phyloP scores from a whole-genome alignment of 1,140 invertebrate species.

The Panulirus ornatus region DNA sequence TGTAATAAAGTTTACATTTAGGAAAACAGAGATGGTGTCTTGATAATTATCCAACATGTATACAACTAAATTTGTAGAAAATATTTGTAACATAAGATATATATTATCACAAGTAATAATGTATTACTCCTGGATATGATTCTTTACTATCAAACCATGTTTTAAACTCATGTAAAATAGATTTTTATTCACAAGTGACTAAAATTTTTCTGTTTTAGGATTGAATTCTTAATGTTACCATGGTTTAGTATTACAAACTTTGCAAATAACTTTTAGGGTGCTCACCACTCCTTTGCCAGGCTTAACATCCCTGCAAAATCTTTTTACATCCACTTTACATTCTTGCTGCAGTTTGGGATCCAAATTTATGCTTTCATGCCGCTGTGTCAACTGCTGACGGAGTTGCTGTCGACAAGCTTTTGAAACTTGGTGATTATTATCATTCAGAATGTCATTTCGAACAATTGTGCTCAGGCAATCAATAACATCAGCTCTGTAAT shows the following conservation, averaged over 20 bases:
- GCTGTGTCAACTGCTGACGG: constrained; percentile 89
- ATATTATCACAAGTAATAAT: too few relatives aligned
- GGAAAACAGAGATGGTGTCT: too few relatives aligned
- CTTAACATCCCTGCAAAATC: constrained; percentile 85
- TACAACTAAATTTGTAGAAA: too few relatives aligned
- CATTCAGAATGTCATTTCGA: constrained; percentile 90
- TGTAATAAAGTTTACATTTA: constrained; percentile 77
- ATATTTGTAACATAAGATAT: too few relatives aligned
- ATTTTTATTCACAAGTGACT: too few relatives aligned
- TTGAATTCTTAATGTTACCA: too few relatives aligned
- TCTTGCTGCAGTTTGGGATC: constrained; percentile 88
- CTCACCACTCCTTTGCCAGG: constrained; percentile 88
- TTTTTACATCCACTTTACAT: constrained; percentile 88
- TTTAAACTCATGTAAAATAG: too few relatives aligned
- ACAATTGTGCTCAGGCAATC: constrained; percentile 94
- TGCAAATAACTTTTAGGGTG: constrained; percentile 68
- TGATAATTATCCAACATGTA: too few relatives aligned
- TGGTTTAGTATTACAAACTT: too few relatives aligned
- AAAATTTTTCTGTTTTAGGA: too few relatives aligned
- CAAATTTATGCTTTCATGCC: constrained; percentile 90
- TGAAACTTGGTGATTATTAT: constrained; percentile 87
- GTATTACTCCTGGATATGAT: too few relatives aligned
- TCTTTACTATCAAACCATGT: too few relatives aligned
- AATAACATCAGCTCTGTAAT: constrained; percentile 88
- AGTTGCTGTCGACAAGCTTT: constrained; percentile 93